Percentiles rank a stretch among this genome's conserved stretches.
phyloP scores from a whole-genome alignment of 37 sponge, comb jelly and placozoan genomes.

The Haliclona indistincta region DNA sequence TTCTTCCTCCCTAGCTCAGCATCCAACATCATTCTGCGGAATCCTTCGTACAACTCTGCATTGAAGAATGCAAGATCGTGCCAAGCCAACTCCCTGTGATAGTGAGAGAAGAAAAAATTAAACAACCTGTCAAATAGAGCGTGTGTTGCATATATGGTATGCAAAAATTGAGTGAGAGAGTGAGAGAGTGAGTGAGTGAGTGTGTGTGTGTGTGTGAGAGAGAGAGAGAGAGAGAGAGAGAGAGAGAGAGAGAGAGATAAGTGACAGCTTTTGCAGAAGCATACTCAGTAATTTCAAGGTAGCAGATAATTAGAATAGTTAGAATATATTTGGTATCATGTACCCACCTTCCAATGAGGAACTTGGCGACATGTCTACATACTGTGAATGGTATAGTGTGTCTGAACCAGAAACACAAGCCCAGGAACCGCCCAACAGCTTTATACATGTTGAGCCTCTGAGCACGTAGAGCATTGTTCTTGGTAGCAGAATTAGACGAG shows the following conservation, averaged over 20 bases:
- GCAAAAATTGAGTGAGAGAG: neutral
- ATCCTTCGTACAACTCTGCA: constrained; percentile 89
- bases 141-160: neutral
- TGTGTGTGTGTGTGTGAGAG: too few species aligned
- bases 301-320: neutral
- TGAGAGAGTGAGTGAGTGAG: too few species aligned
- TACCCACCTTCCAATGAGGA: constrained; percentile 74
- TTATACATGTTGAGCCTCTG: constrained; percentile 37
- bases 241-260: too few species aligned
- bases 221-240: too few species aligned
- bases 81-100: constrained; percentile 85
- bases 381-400: constrained; percentile 88
- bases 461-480: neutral
- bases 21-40: constrained; percentile 77
- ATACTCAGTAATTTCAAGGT: too few species aligned
- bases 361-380: constrained; percentile 90
- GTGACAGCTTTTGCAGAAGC: too few species aligned
- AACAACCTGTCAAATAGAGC: neutral
- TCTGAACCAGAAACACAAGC: constrained; percentile 82
- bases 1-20: constrained; percentile 58
- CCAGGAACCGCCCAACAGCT: constrained; percentile 84
- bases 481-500: constrained; percentile 4
- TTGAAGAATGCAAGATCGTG: constrained; percentile 97
- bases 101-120: too few species aligned
- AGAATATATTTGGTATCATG: too few species aligned